Base-by-base conservation (phyloP, 2,888 invertebrate species). In the Exocentrus adspersus region DNA sequence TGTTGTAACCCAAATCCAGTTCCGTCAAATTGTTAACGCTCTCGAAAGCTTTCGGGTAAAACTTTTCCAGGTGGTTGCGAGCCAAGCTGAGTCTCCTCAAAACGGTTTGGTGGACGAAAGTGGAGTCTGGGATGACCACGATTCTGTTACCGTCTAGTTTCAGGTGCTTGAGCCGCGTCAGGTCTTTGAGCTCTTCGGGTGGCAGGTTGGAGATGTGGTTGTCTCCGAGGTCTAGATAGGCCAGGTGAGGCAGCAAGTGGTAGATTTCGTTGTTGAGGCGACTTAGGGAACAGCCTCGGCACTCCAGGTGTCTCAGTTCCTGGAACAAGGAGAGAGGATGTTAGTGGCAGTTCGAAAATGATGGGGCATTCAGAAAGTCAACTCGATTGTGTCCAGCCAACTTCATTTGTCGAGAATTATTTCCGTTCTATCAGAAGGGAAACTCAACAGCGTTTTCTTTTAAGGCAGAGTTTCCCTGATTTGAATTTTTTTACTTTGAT, bases 211-310 rank as follows among this genome's bases (percentile, higher is more conserved):
- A 89, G 76, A 93, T 89, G 66, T 87, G 86, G 83, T 93, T 93
- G 77, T 91, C 87, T 30, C 92, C 91, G 72, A 93, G 83, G 83
- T 93, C 93, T 72, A 93, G 82, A 78, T 90, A 88, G 72, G 86
- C 87, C 68, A 93, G 84, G 72, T 88, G 86, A 12, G 90, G 87
- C 59, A 91, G 85, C 67, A 91, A 84, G 77, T 90, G 88, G 82
- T 92, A 92, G 70, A 93, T 86, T 76, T 91, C 89, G n/a, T 89
- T 88, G 83, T 92, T 91, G 72, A 93, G 86, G 80, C 88, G 87
- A 73, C 86, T 86, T 72, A 94, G 81, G 62, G 87, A 85, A 81
- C 93, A 94, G 68, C 87, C 85, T 69, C 92, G 87, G 81, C 93
- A 92, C 78, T 89, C 89, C 67, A 94, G 87, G 65, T 87, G 83